Evolutionary conservation across 2,888 invertebrate genomes (phyloP).

Genomic region (Drosophila pseudotakahashii): DNA sequence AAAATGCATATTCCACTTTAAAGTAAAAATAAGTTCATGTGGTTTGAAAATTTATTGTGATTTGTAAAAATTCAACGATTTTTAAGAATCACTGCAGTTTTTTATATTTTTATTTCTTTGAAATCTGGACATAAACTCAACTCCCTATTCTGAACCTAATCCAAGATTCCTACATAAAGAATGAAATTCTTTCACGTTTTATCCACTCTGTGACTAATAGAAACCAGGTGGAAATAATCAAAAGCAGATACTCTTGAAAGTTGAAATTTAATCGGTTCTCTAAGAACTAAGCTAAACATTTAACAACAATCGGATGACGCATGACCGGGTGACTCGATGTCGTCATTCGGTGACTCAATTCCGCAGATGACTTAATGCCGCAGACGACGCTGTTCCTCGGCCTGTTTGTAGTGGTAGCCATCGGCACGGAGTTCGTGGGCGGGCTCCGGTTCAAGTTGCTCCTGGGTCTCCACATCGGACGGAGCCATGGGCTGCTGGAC

Average conservation of each 20-base stretch:
- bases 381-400: constrained; percentile 58
- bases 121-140: too few species aligned
- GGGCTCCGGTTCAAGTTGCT: constrained; percentile 56
- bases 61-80: too few species aligned
- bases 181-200: not conserved
- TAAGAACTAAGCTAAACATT: constrained; percentile 56
- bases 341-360: constrained; percentile 22
- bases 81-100: too few species aligned
- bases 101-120: too few species aligned
- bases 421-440: constrained; percentile 68
- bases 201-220: constrained; percentile 4
- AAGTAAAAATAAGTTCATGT: too few species aligned
- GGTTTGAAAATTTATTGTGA: too few species aligned
- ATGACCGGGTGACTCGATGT: constrained; percentile 1
- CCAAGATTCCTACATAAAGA: not conserved
- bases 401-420: constrained; percentile 74
- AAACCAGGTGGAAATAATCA: not conserved
- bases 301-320: constrained; percentile 54
- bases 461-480: constrained; percentile 57
- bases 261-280: constrained; percentile 47
- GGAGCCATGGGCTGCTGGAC: constrained; percentile 68
- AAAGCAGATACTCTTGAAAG: constrained; percentile 6
- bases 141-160: too few species aligned
- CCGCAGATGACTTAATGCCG: constrained; percentile 50
- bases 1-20: too few species aligned